Conservation (phyloP, 2,888 invertebrate species). For the Julus scanicus region DNA sequence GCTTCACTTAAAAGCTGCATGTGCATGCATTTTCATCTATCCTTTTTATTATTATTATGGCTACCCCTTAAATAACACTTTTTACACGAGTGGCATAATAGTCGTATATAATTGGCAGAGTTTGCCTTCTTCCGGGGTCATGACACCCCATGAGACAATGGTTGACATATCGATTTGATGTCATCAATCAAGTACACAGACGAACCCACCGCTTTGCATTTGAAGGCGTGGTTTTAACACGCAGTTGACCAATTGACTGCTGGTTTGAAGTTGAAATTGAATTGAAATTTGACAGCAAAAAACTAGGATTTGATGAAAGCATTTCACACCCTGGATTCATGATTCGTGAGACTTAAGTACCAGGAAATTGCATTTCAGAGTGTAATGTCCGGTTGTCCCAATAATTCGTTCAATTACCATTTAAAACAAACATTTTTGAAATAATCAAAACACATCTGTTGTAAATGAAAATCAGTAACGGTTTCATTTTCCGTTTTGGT, state of each 20-base stretch:
- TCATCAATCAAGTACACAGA: constrained; percentile 1
- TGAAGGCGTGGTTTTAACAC: constrained; percentile 11
- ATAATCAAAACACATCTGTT: background rate
- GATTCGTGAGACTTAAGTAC: background rate
- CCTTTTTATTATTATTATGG: background rate
- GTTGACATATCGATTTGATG: constrained; percentile 6
- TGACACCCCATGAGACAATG: constrained; percentile 39
- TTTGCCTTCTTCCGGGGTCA: constrained; percentile 36
- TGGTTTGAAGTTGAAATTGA: background rate
- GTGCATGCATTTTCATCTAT: background rate
- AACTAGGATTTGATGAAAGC: background rate
- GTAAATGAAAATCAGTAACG: background rate
- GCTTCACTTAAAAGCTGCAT: background rate
- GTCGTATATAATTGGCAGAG: background rate
- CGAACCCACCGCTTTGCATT: constrained; percentile 5
- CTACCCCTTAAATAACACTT: background rate
- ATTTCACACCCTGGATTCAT: background rate
- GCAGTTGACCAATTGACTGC: background rate
- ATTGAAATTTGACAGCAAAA: background rate
- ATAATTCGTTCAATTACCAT: background rate
- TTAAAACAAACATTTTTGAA: too few species aligned
- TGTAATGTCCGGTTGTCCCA: background rate
- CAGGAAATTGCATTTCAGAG: background rate
- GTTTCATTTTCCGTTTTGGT: background rate
- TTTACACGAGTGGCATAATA: background rate